Conservation (phyloP, 2,113 vertebrate genomes). For the Copsychus sechellarum region DNA sequence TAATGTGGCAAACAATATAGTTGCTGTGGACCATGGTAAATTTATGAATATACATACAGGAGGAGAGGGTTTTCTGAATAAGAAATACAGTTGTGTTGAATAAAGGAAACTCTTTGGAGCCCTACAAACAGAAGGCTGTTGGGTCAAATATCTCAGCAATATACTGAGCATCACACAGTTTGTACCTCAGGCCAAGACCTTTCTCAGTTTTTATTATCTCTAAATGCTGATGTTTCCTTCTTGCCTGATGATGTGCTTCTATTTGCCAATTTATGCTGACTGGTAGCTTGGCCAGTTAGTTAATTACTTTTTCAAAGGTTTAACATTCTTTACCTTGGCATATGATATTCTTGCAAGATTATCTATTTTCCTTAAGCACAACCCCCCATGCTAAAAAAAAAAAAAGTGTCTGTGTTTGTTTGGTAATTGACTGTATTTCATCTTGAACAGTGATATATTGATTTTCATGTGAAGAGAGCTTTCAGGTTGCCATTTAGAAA, state of each 20-base stretch:
- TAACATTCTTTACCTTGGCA: background rate
- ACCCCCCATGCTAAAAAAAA: accelerated
- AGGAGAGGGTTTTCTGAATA: background rate
- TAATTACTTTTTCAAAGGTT: background rate
- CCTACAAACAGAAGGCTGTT: background rate
- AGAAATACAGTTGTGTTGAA: background rate
- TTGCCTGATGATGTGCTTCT: background rate
- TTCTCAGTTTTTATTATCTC: background rate
- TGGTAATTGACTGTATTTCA: background rate
- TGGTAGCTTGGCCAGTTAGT: background rate
- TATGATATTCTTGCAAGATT: background rate
- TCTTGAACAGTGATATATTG: background rate
- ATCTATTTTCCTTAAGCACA: background rate
- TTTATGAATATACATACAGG: background rate
- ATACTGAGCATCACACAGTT: background rate
- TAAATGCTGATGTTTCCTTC: background rate
- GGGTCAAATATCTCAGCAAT: background rate
- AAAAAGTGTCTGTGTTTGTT: background rate
- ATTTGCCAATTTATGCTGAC: background rate
- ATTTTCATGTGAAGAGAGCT: conserved; percentile 4
- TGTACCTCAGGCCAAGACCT: background rate
- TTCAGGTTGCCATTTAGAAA: conserved; percentile 24
- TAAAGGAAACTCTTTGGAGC: background rate
- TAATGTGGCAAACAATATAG: background rate
- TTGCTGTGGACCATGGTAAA: background rate